Evolutionary conservation across 2,797 vertebrate species (phyloP).

Genomic region (Chaunax sp.): DNA sequence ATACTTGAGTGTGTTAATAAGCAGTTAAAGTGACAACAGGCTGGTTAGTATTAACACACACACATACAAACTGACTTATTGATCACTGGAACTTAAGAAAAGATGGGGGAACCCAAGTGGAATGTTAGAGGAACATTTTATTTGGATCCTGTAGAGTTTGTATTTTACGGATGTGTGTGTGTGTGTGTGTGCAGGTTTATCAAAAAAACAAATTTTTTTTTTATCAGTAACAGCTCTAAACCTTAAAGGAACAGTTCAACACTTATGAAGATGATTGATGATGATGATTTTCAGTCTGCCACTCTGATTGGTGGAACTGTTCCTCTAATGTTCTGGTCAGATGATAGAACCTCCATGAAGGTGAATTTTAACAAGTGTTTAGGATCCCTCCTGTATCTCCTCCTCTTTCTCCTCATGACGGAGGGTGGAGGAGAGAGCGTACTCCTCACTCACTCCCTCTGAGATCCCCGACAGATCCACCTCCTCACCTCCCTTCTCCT

Average conservation of each 20-base stretch:
- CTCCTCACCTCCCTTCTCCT: conserved; percentile 28
- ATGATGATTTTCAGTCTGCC: no score
- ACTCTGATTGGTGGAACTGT: background rate
- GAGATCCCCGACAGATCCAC: conserved; percentile 37
- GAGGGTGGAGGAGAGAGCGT: conserved; percentile 70
- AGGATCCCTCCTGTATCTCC: conserved; percentile 16
- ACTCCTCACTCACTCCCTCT: conserved; percentile 62
- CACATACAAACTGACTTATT: background rate
- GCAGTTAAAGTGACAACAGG: background rate
- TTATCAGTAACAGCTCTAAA: background rate
- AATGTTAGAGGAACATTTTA: conserved; percentile 1
- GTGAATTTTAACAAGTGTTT: background rate
- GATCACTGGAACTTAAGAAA: background rate
- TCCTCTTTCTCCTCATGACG: conserved; percentile 45
- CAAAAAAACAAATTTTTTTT: no score
- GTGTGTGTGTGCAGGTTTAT: background rate
- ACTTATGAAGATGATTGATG: background rate
- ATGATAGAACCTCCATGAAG: no score
- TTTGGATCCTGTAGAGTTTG: background rate
- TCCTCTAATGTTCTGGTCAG: background rate
- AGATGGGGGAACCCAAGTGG: background rate
- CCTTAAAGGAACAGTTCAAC: conserved; percentile 6
- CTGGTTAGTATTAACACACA: background rate
- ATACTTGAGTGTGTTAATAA: conserved; percentile 6
- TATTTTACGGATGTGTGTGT: background rate